These are phyloP conservation scores for Mola mola DNA, from an alignment of 2,113 vertebrate genomes.

Conservation along the genomic window DNA sequence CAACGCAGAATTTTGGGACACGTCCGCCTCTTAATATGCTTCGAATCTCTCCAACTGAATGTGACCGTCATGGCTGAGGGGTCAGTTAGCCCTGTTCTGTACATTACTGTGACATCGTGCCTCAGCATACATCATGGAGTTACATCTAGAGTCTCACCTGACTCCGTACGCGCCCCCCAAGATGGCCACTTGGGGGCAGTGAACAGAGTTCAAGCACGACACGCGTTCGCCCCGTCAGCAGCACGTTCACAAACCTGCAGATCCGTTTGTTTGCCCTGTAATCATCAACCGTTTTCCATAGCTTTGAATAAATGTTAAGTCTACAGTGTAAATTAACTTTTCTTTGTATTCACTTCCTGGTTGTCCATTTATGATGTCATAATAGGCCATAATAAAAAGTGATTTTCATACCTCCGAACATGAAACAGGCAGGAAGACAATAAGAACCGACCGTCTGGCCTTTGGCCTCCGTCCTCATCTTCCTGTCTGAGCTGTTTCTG, in stretches of 20 bases:
- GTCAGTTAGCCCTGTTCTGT: too few species aligned
- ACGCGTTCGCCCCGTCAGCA: too few species aligned
- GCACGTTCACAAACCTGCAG: too few species aligned
- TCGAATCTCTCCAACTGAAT: background rate
- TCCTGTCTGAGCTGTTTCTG: conserved; percentile 59
- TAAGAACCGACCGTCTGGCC: conserved; percentile 22
- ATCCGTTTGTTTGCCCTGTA: too few species aligned
- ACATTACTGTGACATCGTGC: too few species aligned
- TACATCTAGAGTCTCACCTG: too few species aligned
- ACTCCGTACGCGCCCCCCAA: too few species aligned
- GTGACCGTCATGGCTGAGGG: too few species aligned
- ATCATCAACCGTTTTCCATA: too few species aligned
- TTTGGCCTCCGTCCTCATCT: conserved; percentile 32
- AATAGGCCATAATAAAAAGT: conserved; percentile 22
- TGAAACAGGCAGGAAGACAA: conserved; percentile 6
- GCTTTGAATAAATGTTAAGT: background rate
- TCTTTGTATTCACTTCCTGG: background rate
- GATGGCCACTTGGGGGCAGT: too few species aligned
- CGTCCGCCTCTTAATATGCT: background rate
- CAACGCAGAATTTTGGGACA: background rate
- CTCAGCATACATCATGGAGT: too few species aligned
- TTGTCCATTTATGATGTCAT: conserved; percentile 11
- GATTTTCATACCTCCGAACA: background rate
- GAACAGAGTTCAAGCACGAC: too few species aligned
- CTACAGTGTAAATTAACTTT: background rate